These are phyloP conservation scores for Eueides isabella DNA, from an alignment of 1,140 invertebrate species.

Conservation along the genomic window DNA sequence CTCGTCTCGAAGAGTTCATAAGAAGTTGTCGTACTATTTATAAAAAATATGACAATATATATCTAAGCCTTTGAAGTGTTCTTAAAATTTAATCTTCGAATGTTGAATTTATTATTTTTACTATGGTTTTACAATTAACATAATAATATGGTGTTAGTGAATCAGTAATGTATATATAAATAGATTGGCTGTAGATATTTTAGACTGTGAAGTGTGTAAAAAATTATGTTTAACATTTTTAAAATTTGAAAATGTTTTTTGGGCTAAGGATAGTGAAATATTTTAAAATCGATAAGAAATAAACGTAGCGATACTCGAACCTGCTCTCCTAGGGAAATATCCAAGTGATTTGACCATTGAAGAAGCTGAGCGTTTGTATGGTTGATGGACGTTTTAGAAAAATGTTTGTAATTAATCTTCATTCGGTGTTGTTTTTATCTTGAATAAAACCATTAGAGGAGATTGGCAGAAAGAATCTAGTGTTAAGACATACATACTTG, in stretches of 20 bases:
- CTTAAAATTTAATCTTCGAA: slow-evolving; percentile 7
- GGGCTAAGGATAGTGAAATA: too few species aligned
- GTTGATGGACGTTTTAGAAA: too few species aligned
- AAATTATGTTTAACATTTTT: neutral
- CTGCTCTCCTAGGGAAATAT: too few species aligned
- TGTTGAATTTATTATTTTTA: neutral
- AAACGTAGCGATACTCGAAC: too few species aligned
- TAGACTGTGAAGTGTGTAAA: neutral
- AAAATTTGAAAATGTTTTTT: too few species aligned
- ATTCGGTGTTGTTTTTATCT: too few species aligned
- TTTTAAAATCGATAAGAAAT: too few species aligned
- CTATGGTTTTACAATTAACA: neutral
- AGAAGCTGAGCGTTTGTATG: too few species aligned
- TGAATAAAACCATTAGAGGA: too few species aligned
- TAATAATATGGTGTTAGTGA: neutral
- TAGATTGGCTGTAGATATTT: neutral
- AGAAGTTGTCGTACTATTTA: neutral
- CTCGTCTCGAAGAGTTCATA: neutral
- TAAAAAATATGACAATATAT: slow-evolving; percentile 12
- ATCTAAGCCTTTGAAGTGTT: slow-evolving; percentile 23
- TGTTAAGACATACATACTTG: neutral
- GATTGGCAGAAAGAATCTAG: neutral
- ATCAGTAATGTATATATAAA: neutral
- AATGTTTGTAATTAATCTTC: too few species aligned
- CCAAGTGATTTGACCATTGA: too few species aligned